phyloP scores from a whole-genome alignment of 2,113 vertebrate species.

The Seriola dumerili region DNA sequence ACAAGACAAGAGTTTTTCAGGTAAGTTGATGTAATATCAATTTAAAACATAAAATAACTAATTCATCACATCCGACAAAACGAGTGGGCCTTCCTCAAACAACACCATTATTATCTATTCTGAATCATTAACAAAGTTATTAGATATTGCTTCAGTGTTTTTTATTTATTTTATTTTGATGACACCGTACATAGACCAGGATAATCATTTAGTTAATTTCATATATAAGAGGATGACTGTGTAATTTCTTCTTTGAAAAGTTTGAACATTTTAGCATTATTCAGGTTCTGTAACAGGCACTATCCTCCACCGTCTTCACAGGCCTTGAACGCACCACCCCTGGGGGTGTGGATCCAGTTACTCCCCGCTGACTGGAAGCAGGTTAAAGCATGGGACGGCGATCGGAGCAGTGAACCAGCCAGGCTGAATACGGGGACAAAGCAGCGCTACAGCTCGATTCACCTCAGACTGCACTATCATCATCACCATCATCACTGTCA shows the following conservation, averaged over 20 bases:
- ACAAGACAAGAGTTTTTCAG: no score
- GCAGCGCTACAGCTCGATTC: not conserved
- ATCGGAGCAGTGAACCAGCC: slow-evolving; percentile 52
- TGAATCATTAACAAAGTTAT: no score
- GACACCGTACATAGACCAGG: no score
- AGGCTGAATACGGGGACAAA: slow-evolving; percentile 33
- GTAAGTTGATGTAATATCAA: no score
- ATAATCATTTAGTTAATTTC: not conserved
- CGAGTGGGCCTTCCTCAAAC: not conserved
- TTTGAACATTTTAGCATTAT: not conserved
- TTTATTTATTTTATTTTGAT: no score
- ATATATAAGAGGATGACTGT: not conserved
- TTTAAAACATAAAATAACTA: no score
- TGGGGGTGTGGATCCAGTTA: slow-evolving; percentile 71
- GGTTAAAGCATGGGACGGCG: slow-evolving; percentile 67
- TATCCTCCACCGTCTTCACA: slow-evolving; percentile 11
- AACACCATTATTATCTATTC: not conserved
- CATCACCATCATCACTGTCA: not conserved
- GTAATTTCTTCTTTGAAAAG: not conserved
- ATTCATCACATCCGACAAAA: not conserved
- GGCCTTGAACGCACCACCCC: slow-evolving; percentile 56
- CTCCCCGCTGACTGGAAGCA: slow-evolving; percentile 60
- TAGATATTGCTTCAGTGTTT: no score
- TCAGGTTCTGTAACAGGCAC: not conserved
- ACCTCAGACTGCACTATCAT: not conserved